A percentile compares a stretch with the other conserved stretches of the same genome.
Conservation (phyloP, 2,797 vertebrate genomes). For the Pipistrellus kuhlii region DNA sequence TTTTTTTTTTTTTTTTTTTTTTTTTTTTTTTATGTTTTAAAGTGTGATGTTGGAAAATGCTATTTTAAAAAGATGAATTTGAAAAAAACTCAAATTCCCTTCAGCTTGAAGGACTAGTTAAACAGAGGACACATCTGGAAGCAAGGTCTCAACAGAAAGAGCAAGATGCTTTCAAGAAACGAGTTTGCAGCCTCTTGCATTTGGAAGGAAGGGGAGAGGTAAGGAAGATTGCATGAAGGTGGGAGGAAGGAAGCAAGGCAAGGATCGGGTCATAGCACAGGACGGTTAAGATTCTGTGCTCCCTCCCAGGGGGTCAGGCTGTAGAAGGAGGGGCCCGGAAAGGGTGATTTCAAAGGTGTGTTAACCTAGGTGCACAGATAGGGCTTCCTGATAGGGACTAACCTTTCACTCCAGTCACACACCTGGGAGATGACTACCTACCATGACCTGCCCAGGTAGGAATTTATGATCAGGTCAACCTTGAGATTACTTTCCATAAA, state of each 20-base stretch:
- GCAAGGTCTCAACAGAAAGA: not conserved
- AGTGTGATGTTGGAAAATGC: not conserved
- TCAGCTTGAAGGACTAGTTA: not conserved
- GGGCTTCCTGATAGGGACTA: not conserved
- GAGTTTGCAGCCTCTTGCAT: too few species aligned
- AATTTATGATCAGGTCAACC: not conserved
- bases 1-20: too few species aligned
- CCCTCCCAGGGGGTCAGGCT: not conserved
- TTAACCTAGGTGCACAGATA: not conserved
- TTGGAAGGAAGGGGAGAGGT: not conserved
- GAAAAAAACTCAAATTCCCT: not conserved
- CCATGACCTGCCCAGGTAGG: not conserved
- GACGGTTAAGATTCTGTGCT: not conserved
- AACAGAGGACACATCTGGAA: not conserved
- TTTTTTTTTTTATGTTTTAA: too few species aligned
- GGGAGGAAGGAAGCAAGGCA: not conserved
- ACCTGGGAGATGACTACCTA: not conserved
- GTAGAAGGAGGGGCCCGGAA: not conserved
- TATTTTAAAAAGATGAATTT: constrained; percentile 11
- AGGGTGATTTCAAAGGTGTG: not conserved
- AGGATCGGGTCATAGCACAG: too few species aligned
- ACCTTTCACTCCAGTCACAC: not conserved
- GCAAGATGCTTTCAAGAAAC: not conserved
- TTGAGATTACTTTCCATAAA: not conserved
- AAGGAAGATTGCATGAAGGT: not conserved